Base-by-base conservation (phyloP, 2,888 invertebrate species). In the Prosopocoilus inquinatus region DNA sequence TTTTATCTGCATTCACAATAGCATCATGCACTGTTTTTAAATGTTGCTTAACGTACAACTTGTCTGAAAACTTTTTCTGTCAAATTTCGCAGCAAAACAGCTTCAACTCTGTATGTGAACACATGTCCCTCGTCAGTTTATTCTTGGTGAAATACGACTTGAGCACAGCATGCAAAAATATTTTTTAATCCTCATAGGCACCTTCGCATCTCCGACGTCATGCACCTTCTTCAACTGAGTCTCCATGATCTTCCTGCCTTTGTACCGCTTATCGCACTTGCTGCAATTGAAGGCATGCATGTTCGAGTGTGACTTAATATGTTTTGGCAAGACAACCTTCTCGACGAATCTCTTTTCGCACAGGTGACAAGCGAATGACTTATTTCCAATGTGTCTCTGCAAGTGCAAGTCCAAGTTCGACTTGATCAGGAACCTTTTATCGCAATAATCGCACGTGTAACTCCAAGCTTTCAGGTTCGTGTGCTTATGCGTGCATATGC, bases 201-300 rank as follows among this genome's bases (percentile, higher is more conserved):
- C 51, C 47, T 67, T 70, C n/a, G 64, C 64, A 77, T 79, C 45
- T 74, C 72, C 64, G 73, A 78, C 20, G 72, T 57, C 55, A 78
- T 77, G 67, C 78, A 81, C 57, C 53, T 78, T 77, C 43, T 75
- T 80, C 64, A 82, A 79, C 63, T 83, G 83, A 61, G 79, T 78
- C 9, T 79, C 74, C 63, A 76, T 80, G 0, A 72, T 49, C 0
- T 76, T 74, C 60, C 78, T 64, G 0, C 79, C 79, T 58, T 74
- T 76, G 64, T 82, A 81, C 64, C 81, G 81, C 50, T 75, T 74
- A 39, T 73, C 72, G 62, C 82, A 82, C 61, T 81, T 79, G 15
- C 78, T 70, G 63, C 82, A 82, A 15, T 55, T 51, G 16, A 57
- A 62, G 7, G 58, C 58, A n/a, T 58, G 58, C n/a, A 60, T 44